phyloP scores from a whole-genome alignment of 2,797 vertebrate species.

The Muraenolepis orangiensis region DNA sequence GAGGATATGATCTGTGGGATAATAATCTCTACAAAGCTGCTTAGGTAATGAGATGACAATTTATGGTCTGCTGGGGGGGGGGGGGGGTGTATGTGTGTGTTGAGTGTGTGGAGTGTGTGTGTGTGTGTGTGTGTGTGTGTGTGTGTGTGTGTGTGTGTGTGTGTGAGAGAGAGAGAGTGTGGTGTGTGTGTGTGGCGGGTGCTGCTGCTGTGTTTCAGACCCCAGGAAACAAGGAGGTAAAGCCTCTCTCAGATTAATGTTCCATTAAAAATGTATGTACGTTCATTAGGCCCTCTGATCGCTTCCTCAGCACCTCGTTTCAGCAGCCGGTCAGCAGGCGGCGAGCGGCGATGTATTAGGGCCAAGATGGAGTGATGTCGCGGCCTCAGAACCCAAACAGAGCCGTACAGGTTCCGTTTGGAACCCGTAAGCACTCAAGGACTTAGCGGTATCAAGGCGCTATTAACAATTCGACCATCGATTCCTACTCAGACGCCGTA shows the following conservation, averaged over 20 bases:
- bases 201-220: constrained; percentile 25
- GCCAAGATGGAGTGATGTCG: constrained; percentile 21
- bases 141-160: background rate
- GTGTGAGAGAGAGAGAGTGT: background rate
- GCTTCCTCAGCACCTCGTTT: constrained; percentile 51
- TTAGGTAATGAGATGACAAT: constrained; percentile 43
- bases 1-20: background rate
- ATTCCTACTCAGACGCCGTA: background rate
- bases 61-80: constrained; percentile 32
- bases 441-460: constrained; percentile 16
- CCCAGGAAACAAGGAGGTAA: constrained; percentile 54
- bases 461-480: background rate
- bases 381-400: constrained; percentile 18
- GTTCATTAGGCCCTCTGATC: constrained; percentile 63
- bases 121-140: background rate
- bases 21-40: constrained; percentile 24
- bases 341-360: constrained; percentile 28
- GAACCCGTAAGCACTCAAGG: constrained; percentile 8
- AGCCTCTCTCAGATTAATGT: constrained; percentile 69
- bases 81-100: background rate
- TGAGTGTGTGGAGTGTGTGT: background rate
- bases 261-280: constrained; percentile 66
- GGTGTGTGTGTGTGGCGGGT: background rate
- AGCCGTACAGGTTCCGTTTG: no score
- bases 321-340: background rate